Evolutionary conservation across 1,140 invertebrate species (phyloP), one percentile per base, ranked within the genome.

Genomic region (Penaeus chinensis): DNA sequence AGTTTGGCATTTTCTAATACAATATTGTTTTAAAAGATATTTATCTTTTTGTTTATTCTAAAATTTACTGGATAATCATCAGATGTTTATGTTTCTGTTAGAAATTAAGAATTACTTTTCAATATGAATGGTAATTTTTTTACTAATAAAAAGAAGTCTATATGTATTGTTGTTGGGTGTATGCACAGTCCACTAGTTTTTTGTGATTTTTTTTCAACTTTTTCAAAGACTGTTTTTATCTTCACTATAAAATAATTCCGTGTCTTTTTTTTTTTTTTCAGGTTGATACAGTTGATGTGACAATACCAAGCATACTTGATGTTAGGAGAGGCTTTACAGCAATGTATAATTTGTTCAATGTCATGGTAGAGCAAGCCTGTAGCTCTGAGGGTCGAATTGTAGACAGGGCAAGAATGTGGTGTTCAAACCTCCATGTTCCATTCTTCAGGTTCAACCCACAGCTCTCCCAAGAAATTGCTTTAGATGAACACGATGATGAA

Each of bases 361-460:
- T 90, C 16, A 74, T 90, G 37, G 89, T 90, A 66, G 89, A 90
- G 65, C 86, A 87, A 37, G 89, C 89, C 0, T 93, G 93, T 13
- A 91, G 93, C 82, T 92, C 93, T 10, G 97, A 99, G 92, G 98
- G 98, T 0, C 94, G 97, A 81, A 96, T 99, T 2, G 97, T 99
- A 2, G 97, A 98, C 91, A 94, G 98, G 78, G 96, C 95, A 18
- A 93, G 95, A 88, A 95, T 96, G 0, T 99, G 98, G 98, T 99
- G 98, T 92, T 95, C 95, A 54, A 95, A 95, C 91, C 94, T 97
- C 32, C 95, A 96, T 27, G 94, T 97, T 19, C 98, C 98, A 0
- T 99, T 97, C 93, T 94, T 94, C 91, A 90, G 94, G 65, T 97
- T 97, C 92, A 95, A 94, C 90, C 97, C 97, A 0, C 95, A 96